Percentiles rank a stretch among this genome's conserved stretches.
Evolutionary conservation across 2,113 vertebrate species (phyloP).

Genomic region (Misgurnus mizolepis): DNA sequence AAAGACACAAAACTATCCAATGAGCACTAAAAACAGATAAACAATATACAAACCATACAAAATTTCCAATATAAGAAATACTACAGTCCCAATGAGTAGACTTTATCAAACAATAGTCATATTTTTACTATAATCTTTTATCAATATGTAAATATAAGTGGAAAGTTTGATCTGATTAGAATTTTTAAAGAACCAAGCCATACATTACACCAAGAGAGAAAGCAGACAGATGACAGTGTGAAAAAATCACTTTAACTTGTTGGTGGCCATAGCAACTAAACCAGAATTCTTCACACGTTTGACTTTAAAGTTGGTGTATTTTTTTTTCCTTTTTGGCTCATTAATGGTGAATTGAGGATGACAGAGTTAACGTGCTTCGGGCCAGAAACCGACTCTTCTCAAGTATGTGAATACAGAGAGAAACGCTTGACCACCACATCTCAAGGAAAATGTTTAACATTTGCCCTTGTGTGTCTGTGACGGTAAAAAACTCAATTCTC

Average conservation of each 20-base stretch:
- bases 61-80: background rate
- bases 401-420: no score
- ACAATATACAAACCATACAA: background rate
- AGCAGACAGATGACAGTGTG: slow-evolving; percentile 12
- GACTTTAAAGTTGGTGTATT: background rate
- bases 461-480: no score
- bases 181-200: slow-evolving; percentile 40
- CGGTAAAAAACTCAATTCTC: no score
- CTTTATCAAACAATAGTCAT: background rate
- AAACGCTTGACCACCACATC: no score
- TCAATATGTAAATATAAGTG: background rate
- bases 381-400: background rate
- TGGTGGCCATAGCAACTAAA: slow-evolving; percentile 28
- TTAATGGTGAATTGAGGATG: background rate
- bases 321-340: background rate
- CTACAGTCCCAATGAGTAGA: background rate
- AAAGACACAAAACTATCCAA: slow-evolving; percentile 62
- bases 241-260: background rate
- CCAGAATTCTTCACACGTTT: background rate
- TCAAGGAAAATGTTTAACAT: no score
- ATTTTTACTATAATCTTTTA: background rate
- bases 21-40: slow-evolving; percentile 16
- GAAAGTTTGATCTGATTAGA: background rate
- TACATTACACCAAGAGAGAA: slow-evolving; percentile 40
- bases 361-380: background rate